Conservation (phyloP, 2,888 invertebrate species). For the Boloria euphrosyne region DNA sequence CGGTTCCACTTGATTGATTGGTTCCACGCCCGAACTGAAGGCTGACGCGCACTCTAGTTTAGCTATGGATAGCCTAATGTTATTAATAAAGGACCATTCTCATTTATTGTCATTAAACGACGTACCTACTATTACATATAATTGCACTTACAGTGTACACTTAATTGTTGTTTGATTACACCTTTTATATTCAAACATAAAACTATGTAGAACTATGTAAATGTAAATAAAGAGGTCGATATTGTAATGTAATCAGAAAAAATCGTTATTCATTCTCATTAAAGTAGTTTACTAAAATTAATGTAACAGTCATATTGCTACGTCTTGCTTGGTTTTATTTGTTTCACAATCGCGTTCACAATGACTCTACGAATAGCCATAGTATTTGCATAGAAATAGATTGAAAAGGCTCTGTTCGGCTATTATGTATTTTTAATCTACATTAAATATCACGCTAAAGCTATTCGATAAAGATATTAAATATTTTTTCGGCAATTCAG, state of each 20-base stretch:
- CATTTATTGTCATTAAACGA: neutral
- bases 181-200: neutral
- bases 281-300: constrained; percentile 1
- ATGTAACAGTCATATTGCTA: constrained; percentile 8
- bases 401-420: constrained; percentile 11
- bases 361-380: constrained; percentile 25
- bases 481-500: too few species aligned
- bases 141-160: too few species aligned
- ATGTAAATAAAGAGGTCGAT: too few species aligned
- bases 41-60: constrained; percentile 32
- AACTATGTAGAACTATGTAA: neutral
- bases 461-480: neutral
- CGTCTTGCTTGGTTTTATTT: constrained; percentile 16
- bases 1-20: constrained; percentile 53
- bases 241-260: constrained; percentile 9
- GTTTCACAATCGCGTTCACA: constrained; percentile 28
- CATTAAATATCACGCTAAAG: constrained; percentile 11
- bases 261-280: constrained; percentile 1
- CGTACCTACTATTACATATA: too few species aligned
- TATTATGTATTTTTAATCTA: constrained; percentile 21
- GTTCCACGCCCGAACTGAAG: constrained; percentile 57
- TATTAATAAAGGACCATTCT: neutral
- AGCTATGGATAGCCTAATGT: constrained; percentile 20
- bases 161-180: too few species aligned
- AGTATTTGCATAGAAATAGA: constrained; percentile 28